phyloP scores from a whole-genome alignment of 2,888 invertebrate genomes.

The Julus scanicus region DNA sequence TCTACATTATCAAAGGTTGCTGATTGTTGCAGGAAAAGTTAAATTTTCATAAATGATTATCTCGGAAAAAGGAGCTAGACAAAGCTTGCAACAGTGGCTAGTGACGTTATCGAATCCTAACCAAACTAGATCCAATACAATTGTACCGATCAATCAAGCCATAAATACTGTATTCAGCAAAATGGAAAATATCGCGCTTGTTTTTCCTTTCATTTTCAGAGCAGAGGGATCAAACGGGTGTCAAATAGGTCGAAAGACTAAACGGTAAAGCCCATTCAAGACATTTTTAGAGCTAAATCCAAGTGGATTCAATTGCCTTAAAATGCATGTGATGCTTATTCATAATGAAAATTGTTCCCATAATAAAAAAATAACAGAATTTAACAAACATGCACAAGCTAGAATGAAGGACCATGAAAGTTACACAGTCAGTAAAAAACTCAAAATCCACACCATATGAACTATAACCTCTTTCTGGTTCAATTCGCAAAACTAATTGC shows the following conservation, averaged over 20 bases:
- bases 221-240: neutral
- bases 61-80: neutral
- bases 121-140: neutral
- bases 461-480: neutral
- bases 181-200: neutral
- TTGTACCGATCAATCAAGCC: neutral
- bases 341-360: neutral
- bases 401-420: neutral
- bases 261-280: neutral
- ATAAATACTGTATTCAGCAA: neutral
- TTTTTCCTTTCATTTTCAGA: neutral
- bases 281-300: neutral
- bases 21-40: neutral
- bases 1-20: neutral
- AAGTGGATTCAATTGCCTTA: neutral
- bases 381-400: neutral
- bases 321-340: neutral
- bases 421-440: neutral
- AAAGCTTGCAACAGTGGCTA: neutral
- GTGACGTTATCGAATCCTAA: neutral
- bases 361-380: neutral
- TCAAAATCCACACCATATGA: neutral
- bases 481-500: neutral
- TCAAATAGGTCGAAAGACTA: neutral
- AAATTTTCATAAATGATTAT: neutral